Evolutionary conservation across 2,797 vertebrate genomes (phyloP).

Genomic region (Gymnoscopelus braueri): DNA sequence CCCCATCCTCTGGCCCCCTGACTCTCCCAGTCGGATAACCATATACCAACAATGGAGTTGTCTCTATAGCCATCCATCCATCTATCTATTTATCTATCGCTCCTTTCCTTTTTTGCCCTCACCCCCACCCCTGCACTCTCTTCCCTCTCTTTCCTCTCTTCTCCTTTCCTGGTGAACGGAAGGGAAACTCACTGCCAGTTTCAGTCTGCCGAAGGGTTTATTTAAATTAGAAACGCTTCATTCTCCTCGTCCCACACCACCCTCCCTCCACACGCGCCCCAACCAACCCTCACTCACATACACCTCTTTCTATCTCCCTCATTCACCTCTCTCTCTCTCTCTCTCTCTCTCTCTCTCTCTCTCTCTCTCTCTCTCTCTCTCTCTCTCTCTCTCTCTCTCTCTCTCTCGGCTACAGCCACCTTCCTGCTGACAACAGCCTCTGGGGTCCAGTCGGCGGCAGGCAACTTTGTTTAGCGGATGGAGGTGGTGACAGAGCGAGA

Average conservation of each 20-base stretch:
- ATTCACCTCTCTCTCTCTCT: neutral
- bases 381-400: slow-evolving; percentile 52
- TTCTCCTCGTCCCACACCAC: slow-evolving; percentile 66
- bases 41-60: slow-evolving; percentile 70
- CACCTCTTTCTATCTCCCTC: neutral
- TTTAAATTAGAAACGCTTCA: slow-evolving; percentile 87
- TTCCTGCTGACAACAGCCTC: slow-evolving; percentile 66
- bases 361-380: slow-evolving; percentile 37
- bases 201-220: slow-evolving; percentile 86
- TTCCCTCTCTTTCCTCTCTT: slow-evolving; percentile 67
- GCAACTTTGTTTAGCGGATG: slow-evolving; percentile 82
- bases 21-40: slow-evolving; percentile 72
- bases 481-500: slow-evolving; percentile 54
- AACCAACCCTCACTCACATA: neutral
- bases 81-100: slow-evolving; percentile 33
- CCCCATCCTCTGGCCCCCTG: slow-evolving; percentile 61
- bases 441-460: slow-evolving; percentile 75
- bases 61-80: slow-evolving; percentile 76
- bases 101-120: slow-evolving; percentile 24
- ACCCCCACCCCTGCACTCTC: slow-evolving; percentile 40
- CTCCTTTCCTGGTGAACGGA: slow-evolving; percentile 73
- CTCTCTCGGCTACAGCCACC: slow-evolving; percentile 64
- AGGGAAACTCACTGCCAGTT: slow-evolving; percentile 86
- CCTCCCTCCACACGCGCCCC: slow-evolving; percentile 9
- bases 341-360: slow-evolving; percentile 1